Conservation (phyloP, 1,140 invertebrate species). For the Babylonia areolata region DNA sequence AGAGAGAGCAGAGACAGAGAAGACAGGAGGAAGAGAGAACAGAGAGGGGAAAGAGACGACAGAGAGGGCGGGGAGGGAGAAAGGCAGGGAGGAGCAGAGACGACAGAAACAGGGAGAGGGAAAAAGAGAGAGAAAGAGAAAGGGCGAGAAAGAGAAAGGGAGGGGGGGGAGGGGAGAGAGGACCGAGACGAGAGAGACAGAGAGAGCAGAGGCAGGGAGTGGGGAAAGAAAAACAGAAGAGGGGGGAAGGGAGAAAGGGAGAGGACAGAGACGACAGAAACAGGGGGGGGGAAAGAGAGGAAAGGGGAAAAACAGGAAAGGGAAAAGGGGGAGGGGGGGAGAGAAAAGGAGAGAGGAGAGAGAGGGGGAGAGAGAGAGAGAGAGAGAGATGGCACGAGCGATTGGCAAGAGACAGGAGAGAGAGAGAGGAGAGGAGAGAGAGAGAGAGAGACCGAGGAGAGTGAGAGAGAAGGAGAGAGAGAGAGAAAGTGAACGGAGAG, state of each 20-base stretch:
- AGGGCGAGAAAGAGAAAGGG: background rate
- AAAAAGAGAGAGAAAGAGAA: background rate
- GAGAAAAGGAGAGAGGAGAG: background rate
- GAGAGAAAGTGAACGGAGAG: background rate
- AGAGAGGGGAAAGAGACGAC: no score
- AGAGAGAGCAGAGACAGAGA: no score
- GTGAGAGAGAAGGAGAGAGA: slow-evolving; percentile 14
- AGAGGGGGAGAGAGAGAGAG: background rate
- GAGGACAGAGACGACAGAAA: no score
- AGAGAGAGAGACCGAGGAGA: background rate
- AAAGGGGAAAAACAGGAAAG: no score
- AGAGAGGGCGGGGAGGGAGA: background rate
- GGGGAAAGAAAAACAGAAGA: no score
- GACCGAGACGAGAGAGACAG: background rate
- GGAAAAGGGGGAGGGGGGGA: background rate
- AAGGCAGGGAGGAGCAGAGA: background rate
- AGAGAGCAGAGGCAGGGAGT: background rate
- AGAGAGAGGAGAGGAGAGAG: background rate
- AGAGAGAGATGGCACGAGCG: no score
- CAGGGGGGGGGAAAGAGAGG: background rate
- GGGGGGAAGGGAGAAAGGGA: no score
- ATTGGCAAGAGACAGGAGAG: background rate
- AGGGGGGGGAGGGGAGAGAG: background rate
- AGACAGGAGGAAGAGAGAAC: no score
- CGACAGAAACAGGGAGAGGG: no score